A percentile compares a stretch with the other conserved stretches of the same genome.
These are phyloP conservation scores for Hippolais icterina DNA, from an alignment of 2,113 vertebrate genomes.

Conservation along the genomic window DNA sequence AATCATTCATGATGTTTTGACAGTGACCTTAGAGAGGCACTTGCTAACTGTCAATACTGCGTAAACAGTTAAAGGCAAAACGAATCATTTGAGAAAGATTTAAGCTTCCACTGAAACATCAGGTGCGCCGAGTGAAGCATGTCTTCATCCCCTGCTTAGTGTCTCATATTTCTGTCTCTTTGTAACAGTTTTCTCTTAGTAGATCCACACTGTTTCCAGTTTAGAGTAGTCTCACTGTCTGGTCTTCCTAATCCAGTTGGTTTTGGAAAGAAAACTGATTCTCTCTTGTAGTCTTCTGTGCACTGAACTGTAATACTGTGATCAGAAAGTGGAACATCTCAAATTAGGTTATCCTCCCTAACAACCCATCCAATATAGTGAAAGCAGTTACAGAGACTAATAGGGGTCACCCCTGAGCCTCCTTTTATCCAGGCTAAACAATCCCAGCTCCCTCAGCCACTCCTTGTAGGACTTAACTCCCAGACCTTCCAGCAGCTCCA, in stretches of 20 bases:
- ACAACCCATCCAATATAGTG: neutral
- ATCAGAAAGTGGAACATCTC: neutral
- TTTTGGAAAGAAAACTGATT: neutral
- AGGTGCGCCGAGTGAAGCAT: neutral
- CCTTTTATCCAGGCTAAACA: neutral
- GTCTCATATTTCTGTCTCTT: neutral
- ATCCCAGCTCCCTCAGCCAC: neutral
- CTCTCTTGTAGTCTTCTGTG: neutral
- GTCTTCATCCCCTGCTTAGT: neutral
- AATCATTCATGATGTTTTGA: neutral
- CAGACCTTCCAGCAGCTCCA: neutral
- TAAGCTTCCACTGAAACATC: neutral
- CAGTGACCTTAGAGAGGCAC: neutral
- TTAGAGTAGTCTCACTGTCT: neutral
- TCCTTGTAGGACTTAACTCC: neutral
- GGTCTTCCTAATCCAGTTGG: neutral
- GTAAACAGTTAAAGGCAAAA: neutral
- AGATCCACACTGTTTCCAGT: fast-evolving
- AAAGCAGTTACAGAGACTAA: neutral
- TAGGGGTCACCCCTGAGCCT: neutral
- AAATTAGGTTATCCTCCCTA: neutral
- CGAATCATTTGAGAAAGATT: neutral
- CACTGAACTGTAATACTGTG: neutral
- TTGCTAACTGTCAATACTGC: neutral
- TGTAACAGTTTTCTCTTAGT: neutral